Evolutionary conservation across 2,888 invertebrate species (phyloP).

Genomic region (Ichneumon xanthorius): DNA sequence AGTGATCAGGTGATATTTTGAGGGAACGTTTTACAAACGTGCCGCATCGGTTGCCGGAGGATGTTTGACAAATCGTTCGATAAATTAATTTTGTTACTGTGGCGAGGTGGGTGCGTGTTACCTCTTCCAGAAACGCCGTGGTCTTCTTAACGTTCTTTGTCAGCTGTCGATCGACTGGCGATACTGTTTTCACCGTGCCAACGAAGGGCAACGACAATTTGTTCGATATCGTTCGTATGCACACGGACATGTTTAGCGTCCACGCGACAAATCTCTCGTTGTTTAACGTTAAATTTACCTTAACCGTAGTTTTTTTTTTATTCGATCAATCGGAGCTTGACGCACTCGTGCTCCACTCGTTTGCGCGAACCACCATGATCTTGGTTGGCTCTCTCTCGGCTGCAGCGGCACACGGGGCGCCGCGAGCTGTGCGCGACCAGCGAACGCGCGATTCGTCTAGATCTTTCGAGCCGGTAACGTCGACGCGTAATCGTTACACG

Average conservation of each 20-base stretch:
- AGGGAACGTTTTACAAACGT: not conserved
- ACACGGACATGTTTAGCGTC: constrained; percentile 86
- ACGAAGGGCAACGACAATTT: constrained; percentile 86
- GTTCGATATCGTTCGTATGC: constrained; percentile 86
- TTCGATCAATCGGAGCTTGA: constrained; percentile 22
- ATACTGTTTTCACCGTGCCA: constrained; percentile 86
- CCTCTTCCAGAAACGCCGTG: constrained; percentile 87
- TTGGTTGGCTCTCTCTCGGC: not conserved
- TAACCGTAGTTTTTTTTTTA: not conserved
- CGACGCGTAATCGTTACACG: not conserved
- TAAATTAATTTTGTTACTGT: not conserved
- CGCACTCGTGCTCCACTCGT: constrained; percentile 17
- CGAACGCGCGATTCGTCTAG: not conserved
- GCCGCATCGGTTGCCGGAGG: not conserved
- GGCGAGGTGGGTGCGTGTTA: constrained; percentile 76
- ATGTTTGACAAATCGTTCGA: not conserved
- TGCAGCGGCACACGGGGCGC: not conserved
- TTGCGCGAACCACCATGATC: not conserved
- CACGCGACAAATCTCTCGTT: constrained; percentile 26
- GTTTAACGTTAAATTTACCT: not conserved
- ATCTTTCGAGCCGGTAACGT: not conserved
- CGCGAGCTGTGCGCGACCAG: not conserved
- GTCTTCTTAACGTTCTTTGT: constrained; percentile 81
- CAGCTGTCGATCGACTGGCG: constrained; percentile 86
- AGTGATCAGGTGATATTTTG: not conserved